Evolutionary conservation across 2,888 invertebrate species (phyloP), one percentile per base, ranked within the genome.

Genomic region (Tinea trinotella): DNA sequence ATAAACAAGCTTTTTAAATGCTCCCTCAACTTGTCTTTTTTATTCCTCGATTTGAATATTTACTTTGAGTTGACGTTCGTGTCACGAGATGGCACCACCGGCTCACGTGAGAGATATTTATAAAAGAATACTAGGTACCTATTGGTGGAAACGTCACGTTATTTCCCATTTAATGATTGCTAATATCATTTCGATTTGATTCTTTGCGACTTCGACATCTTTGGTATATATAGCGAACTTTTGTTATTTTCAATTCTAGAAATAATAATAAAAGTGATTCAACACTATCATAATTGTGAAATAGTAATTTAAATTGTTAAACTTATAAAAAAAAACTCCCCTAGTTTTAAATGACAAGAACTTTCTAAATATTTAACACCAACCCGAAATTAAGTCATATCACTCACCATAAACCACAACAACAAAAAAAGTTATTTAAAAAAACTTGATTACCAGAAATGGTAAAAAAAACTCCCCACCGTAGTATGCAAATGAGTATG

Each of bases 1-100:
- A 76, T 79, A 85, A 84, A 85, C 84, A 85, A 82, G 80, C 77
- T 83, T 85, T 85, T 85, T 85, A 85, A 85, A 85, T 82, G 85
- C 82, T 84, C 80, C 79, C 81, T 80, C 80, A 83, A 84, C 83
- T 84, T 84, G 82, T 83, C 80, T 83, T 84, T 83, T 85, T 84
- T 84, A 84, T 83, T 83, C 76, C 78, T 78, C 78, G 75, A 84
- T 85, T 85, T 84, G 85, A 83, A 85, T 85, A 85, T 84, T 84
- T 74, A 74, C 74, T 81, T 81, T 50, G 22, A 50, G 50, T 50
- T 63, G 48, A 70, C 76, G 81, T 82, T 80, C 84, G 80, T 83
- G 85, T 74, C 81, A 83, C 84, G 81, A 74, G 76, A 64, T 73
- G 84, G 84, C 82, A 83, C 83, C 56, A 55, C 74, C 75, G 66